These are phyloP conservation scores for Andrena chrysosceles DNA, from an alignment of 2,888 invertebrate genomes.

Conservation along the genomic window DNA sequence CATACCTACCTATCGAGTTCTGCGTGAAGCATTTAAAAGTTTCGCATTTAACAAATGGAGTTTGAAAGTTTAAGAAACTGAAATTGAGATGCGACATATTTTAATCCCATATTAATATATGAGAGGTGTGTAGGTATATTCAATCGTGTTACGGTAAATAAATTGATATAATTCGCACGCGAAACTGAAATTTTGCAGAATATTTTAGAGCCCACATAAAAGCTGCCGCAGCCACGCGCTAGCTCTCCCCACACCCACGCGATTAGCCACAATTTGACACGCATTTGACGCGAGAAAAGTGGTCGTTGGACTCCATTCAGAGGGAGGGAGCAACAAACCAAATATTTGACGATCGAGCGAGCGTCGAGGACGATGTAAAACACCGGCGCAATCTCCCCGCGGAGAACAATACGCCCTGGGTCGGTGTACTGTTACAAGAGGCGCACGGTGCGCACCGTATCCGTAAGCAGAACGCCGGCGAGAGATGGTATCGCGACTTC, in stretches of 20 bases:
- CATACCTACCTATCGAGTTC: too few relatives aligned
- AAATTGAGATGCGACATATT: too few relatives aligned
- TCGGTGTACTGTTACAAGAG: constrained; percentile 52
- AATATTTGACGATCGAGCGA: constrained; percentile 28
- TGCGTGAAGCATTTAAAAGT: too few relatives aligned
- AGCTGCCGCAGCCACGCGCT: not conserved
- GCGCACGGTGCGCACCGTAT: constrained; percentile 26
- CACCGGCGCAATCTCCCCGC: constrained; percentile 2
- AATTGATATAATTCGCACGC: too few relatives aligned
- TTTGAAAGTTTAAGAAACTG: too few relatives aligned
- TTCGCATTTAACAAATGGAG: too few relatives aligned
- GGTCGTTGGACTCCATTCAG: not conserved
- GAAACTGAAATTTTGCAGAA: not conserved
- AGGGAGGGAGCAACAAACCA: not conserved
- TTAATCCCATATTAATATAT: too few relatives aligned
- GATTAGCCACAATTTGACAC: not conserved
- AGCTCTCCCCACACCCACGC: not conserved
- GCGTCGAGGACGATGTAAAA: constrained; percentile 27
- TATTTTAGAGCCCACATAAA: not conserved
- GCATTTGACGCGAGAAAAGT: constrained; percentile 1
- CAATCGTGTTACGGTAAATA: too few relatives aligned
- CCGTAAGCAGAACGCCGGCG: constrained; percentile 1
- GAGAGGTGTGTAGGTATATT: too few relatives aligned
- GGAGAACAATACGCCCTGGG: constrained; percentile 7
- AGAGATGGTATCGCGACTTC: constrained; percentile 68